Percentiles rank a stretch among this genome's conserved stretches.
phyloP scores from a whole-genome alignment of 2,113 vertebrate genomes.

The Typhlomys cinereus region DNA sequence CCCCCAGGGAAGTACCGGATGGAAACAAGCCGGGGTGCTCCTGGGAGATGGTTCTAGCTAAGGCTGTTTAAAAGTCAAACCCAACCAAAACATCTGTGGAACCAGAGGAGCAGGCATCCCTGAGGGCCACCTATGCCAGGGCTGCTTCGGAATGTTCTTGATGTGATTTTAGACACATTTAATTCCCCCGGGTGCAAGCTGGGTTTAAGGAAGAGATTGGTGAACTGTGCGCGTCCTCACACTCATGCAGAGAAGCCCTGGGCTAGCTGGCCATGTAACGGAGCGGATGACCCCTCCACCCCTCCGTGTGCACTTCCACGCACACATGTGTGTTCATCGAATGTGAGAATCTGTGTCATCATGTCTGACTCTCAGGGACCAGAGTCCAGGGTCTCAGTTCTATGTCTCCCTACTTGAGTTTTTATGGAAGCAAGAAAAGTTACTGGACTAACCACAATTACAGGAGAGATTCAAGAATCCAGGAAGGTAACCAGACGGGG shows the following conservation, averaged over 20 bases:
- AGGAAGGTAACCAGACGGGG: not conserved
- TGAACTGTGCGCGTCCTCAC: not conserved
- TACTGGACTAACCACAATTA: not conserved
- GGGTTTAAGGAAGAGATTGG: not conserved
- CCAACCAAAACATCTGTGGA: slow-evolving; percentile 37
- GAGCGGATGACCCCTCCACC: no score
- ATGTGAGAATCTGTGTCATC: not conserved
- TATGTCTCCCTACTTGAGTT: not conserved
- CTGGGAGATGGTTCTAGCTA: slow-evolving; percentile 19
- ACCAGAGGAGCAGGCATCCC: not conserved
- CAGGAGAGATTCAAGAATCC: not conserved
- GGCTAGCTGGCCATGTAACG: not conserved
- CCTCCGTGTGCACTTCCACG: not conserved
- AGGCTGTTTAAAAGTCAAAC: slow-evolving; percentile 30
- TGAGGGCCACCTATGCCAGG: not conserved
- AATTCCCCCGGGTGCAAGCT: not conserved
- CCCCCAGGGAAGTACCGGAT: not conserved
- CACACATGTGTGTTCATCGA: not conserved
- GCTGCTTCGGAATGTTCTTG: not conserved
- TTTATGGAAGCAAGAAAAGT: no score
- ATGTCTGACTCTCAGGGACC: not conserved
- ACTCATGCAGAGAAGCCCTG: not conserved
- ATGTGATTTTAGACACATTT: not conserved
- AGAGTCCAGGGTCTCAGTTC: not conserved
- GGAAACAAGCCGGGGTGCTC: slow-evolving; percentile 33